Conservation (phyloP, 2,797 vertebrate species). For the Rhyacichthys aspro region DNA sequence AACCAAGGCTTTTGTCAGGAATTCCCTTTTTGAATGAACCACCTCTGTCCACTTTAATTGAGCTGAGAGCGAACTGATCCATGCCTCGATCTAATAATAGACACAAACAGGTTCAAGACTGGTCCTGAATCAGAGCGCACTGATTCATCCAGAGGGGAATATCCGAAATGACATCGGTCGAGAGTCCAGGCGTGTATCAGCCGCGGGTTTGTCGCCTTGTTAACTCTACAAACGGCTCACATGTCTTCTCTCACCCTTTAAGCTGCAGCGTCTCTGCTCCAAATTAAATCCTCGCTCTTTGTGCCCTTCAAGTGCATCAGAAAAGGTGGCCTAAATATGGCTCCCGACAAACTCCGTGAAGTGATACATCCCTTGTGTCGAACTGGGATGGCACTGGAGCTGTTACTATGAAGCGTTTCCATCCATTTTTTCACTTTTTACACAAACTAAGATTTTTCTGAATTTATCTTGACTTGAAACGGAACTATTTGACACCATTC, state of each 20-base stretch:
- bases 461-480: too few species aligned
- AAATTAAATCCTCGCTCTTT: constrained; percentile 27
- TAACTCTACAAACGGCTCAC: constrained; percentile 20
- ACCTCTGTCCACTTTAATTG: constrained; percentile 23
- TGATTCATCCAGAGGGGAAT: constrained; percentile 6
- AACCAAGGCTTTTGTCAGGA: constrained; percentile 8
- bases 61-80: constrained; percentile 32
- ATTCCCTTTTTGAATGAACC: constrained; percentile 35
- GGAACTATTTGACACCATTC: too few species aligned
- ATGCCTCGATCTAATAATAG: constrained; percentile 23
- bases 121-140: constrained; percentile 12
- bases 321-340: constrained; percentile 57
- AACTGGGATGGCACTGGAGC: neutral
- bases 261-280: constrained; percentile 24
- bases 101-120: constrained; percentile 20
- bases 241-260: constrained; percentile 43
- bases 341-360: constrained; percentile 40
- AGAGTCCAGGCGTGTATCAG: too few species aligned
- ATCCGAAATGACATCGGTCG: too few species aligned
- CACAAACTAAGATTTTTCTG: too few species aligned
- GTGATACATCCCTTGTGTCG: constrained; percentile 23
- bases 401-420: neutral
- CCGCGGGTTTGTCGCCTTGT: neutral
- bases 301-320: constrained; percentile 51
- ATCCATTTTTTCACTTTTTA: neutral